Percentiles rank a stretch among this genome's conserved stretches.
Evolutionary conservation across 2,797 vertebrate genomes (phyloP).

Genomic region (Eospalax fontanierii): DNA sequence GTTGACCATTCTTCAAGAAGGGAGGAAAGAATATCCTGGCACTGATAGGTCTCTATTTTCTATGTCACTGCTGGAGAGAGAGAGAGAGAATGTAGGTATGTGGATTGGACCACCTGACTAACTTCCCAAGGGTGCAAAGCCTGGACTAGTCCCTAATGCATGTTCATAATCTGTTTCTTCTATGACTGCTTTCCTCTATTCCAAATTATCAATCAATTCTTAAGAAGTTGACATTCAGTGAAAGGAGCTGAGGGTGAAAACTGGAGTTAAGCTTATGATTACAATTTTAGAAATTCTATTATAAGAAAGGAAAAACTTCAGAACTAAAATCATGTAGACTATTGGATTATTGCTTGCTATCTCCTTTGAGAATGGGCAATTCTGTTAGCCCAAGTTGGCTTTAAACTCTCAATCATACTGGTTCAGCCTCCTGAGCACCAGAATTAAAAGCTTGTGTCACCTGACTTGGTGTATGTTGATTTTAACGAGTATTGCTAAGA

Average conservation of each 20-base stretch:
- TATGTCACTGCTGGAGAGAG: not conserved
- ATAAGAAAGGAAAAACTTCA: not conserved
- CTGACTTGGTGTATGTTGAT: not conserved
- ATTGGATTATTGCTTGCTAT: no score
- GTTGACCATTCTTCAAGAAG: not conserved
- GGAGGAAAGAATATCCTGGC: not conserved
- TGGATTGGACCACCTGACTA: not conserved
- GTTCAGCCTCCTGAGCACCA: not conserved
- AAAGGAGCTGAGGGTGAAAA: not conserved
- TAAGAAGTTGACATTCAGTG: not conserved
- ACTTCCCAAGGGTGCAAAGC: not conserved
- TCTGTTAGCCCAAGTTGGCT: not conserved
- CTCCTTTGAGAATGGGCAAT: no score
- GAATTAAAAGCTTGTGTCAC: not conserved
- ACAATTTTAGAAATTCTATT: not conserved
- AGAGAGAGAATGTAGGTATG: not conserved
- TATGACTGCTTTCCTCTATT: not conserved
- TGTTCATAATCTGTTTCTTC: not conserved
- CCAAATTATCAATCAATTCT: not conserved
- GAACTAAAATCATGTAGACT: not conserved
- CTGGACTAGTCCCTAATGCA: not conserved
- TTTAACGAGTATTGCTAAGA: not conserved
- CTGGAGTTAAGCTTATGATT: not conserved
- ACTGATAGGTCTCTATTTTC: accelerated
- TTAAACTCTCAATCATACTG: no score